Evolutionary conservation across 2,113 vertebrate species (phyloP).

Genomic region (Oreochromis niloticus): DNA sequence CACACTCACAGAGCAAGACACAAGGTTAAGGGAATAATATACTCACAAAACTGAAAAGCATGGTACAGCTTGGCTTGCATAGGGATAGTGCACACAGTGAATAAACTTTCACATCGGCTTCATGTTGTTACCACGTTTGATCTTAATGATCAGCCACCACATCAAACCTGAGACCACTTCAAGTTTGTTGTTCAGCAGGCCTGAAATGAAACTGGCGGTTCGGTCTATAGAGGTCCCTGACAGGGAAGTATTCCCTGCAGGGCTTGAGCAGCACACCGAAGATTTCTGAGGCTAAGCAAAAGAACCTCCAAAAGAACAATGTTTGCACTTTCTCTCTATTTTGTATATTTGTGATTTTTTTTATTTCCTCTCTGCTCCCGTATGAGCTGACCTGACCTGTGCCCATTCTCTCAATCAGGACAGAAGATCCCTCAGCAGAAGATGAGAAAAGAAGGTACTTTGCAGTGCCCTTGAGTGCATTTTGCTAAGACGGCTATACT

Average conservation of each 20-base stretch:
- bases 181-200: neutral
- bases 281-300: neutral
- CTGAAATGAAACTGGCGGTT: neutral
- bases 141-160: neutral
- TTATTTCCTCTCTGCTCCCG: neutral
- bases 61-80: neutral
- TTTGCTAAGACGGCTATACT: neutral
- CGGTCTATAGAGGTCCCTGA: neutral
- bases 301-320: neutral
- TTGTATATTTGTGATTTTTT: neutral
- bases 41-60: neutral
- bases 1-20: neutral
- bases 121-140: neutral
- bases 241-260: neutral
- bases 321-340: neutral
- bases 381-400: conserved; percentile 25
- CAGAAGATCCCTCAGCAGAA: conserved; percentile 84
- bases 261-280: neutral
- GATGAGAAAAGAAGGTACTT: conserved; percentile 90
- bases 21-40: neutral
- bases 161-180: neutral
- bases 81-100: neutral
- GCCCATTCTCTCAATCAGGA: conserved; percentile 75
- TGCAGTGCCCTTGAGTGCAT: neutral
- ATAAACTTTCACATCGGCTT: neutral